A percentile compares a stretch with the other conserved stretches of the same genome.
phyloP scores from a whole-genome alignment of 2,113 vertebrate species.

The Chionodraco myersi region DNA sequence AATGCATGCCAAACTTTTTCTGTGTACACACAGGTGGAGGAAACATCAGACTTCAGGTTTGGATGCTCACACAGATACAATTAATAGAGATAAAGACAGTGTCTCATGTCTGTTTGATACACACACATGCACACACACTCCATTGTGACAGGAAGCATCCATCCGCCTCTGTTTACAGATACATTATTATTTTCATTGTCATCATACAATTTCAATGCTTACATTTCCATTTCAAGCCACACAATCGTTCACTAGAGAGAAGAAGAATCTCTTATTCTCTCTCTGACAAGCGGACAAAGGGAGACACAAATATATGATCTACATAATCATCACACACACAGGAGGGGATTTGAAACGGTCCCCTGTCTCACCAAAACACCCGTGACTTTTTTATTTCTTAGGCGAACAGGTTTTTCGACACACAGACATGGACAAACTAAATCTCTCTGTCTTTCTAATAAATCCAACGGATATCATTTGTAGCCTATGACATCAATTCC shows the following conservation, averaged over 20 bases:
- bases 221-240: conserved; percentile 63
- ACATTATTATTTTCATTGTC: conserved; percentile 22
- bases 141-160: conserved; percentile 12
- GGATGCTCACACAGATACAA: conserved; percentile 48
- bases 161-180: conserved; percentile 43
- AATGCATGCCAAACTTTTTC: conserved; percentile 61
- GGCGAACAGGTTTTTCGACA: neutral
- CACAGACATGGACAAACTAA: neutral
- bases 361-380: conserved; percentile 12
- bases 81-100: conserved; percentile 54
- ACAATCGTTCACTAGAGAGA: conserved; percentile 46
- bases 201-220: conserved; percentile 60
- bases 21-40: conserved; percentile 36
- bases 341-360: conserved; percentile 41
- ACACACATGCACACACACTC: neutral
- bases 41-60: conserved; percentile 48
- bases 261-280: conserved; percentile 21
- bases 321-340: conserved; percentile 24
- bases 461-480: conserved; percentile 51
- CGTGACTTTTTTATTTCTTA: conserved; percentile 26
- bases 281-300: conserved; percentile 50
- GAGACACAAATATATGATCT: conserved; percentile 27
- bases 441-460: conserved; percentile 22
- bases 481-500: conserved; percentile 46
- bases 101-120: conserved; percentile 28